These are phyloP conservation scores for Hedya salicella DNA, from an alignment of 2,888 invertebrate genomes.

Conservation along the genomic window DNA sequence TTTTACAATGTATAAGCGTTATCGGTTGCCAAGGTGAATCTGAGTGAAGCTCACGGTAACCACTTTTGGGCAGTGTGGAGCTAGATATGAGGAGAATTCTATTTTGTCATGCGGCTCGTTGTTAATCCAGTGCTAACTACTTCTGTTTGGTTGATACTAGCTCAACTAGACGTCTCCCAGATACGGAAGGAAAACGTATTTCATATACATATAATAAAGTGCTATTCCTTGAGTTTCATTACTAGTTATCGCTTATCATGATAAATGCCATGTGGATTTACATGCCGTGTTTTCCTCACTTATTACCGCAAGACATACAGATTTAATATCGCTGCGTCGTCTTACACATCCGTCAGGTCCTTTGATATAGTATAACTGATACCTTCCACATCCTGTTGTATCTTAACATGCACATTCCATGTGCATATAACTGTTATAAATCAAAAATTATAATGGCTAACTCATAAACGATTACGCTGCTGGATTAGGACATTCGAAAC, in stretches of 20 bases:
- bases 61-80: conserved; percentile 47
- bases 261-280: conserved; percentile 14
- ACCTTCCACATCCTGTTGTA: conserved; percentile 25
- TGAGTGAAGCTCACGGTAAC: conserved; percentile 50
- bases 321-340: conserved; percentile 19
- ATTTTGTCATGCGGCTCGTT: conserved; percentile 46
- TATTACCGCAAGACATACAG: conserved; percentile 4
- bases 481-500: conserved; percentile 25
- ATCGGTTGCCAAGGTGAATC: conserved; percentile 40
- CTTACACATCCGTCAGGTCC: conserved; percentile 13
- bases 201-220: conserved; percentile 18
- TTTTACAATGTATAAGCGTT: conserved; percentile 53
- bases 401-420: conserved; percentile 10
- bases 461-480: conserved; percentile 18
- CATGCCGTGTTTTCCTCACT: conserved; percentile 2
- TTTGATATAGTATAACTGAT: conserved; percentile 26
- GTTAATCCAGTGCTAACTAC: conserved; percentile 46
- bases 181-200: conserved; percentile 30
- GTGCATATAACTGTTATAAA: conserved; percentile 24
- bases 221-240: conserved; percentile 4
- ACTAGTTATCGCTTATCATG: background rate
- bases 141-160: conserved; percentile 38
- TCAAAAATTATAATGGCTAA: conserved; percentile 20
- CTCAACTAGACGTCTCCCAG: background rate
- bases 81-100: conserved; percentile 52